phyloP scores from a whole-genome alignment of 92 coral and sea anemone genomes.

The Epizoanthus stellaris region DNA sequence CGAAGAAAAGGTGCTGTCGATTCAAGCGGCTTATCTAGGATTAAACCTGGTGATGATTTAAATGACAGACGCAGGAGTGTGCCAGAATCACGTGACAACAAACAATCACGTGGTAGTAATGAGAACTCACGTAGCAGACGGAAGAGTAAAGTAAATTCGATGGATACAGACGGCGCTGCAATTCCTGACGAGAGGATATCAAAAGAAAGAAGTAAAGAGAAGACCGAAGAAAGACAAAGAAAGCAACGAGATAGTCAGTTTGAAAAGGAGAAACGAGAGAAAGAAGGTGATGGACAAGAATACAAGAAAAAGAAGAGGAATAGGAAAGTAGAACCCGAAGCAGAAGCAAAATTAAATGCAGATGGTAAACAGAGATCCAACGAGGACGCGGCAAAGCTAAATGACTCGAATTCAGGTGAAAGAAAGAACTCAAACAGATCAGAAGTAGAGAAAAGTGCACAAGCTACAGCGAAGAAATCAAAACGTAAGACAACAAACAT shows the following conservation, averaged over 20 bases:
- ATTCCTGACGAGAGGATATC: background rate
- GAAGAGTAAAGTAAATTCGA: background rate
- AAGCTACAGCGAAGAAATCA: background rate
- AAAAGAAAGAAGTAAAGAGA: background rate
- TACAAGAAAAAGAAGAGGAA: conserved; percentile 2
- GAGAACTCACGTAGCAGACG: background rate
- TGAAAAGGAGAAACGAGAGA: conserved; percentile 1
- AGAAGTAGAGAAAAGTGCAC: background rate
- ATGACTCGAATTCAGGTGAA: background rate
- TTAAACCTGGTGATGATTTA: background rate
- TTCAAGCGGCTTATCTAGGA: background rate
- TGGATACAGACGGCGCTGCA: background rate
- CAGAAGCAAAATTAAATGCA: background rate
- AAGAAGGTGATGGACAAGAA: background rate
- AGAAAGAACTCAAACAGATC: background rate
- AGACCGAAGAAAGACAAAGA: conserved; percentile 15
- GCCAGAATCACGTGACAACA: background rate
- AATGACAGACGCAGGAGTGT: background rate
- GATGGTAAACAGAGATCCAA: background rate
- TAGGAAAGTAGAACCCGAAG: conserved; percentile 8
- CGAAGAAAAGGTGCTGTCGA: background rate
- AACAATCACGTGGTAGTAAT: background rate
- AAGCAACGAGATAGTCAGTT: background rate
- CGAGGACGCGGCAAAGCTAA: background rate
- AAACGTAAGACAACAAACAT: background rate